These are phyloP conservation scores for Siphonodentalium dalli DNA, from an alignment of 2,888 invertebrate genomes.

Conservation along the genomic window DNA sequence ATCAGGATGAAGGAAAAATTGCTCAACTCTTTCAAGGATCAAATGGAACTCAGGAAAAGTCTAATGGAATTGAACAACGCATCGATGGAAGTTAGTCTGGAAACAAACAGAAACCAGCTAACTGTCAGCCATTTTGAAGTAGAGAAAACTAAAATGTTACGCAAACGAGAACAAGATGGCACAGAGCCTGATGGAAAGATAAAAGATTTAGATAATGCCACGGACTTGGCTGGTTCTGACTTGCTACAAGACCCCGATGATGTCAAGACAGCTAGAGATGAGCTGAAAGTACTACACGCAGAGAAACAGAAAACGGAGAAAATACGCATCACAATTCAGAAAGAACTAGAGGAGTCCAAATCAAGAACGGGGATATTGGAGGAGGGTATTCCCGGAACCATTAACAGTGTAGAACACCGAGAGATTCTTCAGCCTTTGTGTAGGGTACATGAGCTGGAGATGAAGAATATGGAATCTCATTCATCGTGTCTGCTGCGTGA, in stretches of 20 bases:
- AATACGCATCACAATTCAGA: constrained; percentile 78
- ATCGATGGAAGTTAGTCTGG: constrained; percentile 83
- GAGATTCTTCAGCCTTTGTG: constrained; percentile 88
- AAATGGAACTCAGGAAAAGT: constrained; percentile 74
- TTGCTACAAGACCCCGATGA: constrained; percentile 51
- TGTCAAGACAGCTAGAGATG: constrained; percentile 51
- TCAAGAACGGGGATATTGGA: constrained; percentile 81
- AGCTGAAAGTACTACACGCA: constrained; percentile 76
- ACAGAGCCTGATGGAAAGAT: too few species aligned
- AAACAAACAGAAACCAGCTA: constrained; percentile 86
- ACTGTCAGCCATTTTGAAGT: too few species aligned
- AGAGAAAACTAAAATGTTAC: too few species aligned
- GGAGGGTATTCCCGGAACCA: constrained; percentile 85
- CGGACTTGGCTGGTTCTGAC: constrained; percentile 39
- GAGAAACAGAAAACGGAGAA: constrained; percentile 84
- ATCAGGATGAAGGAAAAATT: too few species aligned
- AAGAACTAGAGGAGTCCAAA: constrained; percentile 81
- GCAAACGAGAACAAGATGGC: too few species aligned
- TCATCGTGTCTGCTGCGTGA: constrained; percentile 85
- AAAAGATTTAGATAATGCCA: too few species aligned
- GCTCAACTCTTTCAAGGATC: too few species aligned
- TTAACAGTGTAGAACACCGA: constrained; percentile 87
- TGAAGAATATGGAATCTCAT: constrained; percentile 84
- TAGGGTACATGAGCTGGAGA: constrained; percentile 91
- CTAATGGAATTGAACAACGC: constrained; percentile 92